A percentile compares a stretch with the other conserved stretches of the same genome.
Evolutionary conservation across 2,888 invertebrate species (phyloP).

Genomic region (Philhelius pedissequus): DNA sequence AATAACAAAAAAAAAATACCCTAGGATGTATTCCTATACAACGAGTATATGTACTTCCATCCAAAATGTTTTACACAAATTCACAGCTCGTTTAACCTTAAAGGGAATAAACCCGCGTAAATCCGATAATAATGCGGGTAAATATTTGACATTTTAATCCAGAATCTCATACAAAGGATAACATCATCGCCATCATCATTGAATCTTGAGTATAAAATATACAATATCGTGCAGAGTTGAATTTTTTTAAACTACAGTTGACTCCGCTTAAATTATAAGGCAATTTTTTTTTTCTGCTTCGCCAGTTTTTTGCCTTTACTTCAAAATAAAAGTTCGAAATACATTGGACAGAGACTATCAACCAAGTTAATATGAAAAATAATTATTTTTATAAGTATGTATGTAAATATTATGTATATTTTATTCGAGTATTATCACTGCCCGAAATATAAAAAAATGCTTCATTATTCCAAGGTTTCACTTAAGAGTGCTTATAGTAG

Average conservation of each 20-base stretch:
- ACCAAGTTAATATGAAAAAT: too few species aligned
- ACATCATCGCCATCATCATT: constrained; percentile 19
- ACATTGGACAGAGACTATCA: too few species aligned
- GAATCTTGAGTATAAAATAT: not conserved
- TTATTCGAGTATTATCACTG: too few species aligned
- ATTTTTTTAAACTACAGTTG: not conserved
- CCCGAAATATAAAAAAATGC: too few species aligned
- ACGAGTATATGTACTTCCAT: too few species aligned
- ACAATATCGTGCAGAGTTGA: not conserved
- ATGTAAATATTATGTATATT: too few species aligned
- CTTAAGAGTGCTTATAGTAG: too few species aligned
- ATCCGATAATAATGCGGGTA: constrained; percentile 71
- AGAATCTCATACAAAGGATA: constrained; percentile 33
- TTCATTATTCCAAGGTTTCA: too few species aligned
- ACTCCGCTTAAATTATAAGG: not conserved
- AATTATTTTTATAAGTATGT: too few species aligned
- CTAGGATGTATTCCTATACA: constrained; percentile 45
- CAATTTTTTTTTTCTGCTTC: not conserved
- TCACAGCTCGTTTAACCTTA: constrained; percentile 66
- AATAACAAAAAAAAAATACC: constrained; percentile 8
- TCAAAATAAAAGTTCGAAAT: too few species aligned
- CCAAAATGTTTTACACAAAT: constrained; percentile 28
- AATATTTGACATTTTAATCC: constrained; percentile 71
- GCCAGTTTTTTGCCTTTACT: too few species aligned
- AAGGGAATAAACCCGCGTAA: constrained; percentile 68